phyloP scores from a whole-genome alignment of 2,888 invertebrate genomes.

The Hedya salicella region DNA sequence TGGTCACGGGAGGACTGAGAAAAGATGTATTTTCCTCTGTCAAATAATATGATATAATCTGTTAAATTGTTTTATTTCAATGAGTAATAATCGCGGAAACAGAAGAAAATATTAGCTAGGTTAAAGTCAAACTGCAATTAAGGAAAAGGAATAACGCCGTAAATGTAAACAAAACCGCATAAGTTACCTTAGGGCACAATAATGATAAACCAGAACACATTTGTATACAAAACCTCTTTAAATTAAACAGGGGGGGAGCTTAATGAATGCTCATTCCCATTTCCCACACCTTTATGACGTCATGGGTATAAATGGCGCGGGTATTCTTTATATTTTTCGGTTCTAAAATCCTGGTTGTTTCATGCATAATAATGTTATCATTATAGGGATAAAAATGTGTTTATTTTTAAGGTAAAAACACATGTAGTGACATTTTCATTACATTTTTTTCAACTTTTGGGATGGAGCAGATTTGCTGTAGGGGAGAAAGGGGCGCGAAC shows the following conservation, averaged over 20 bases:
- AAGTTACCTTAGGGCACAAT: constrained; percentile 19
- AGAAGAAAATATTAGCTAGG: too few relatives aligned
- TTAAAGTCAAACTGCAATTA: constrained; percentile 9
- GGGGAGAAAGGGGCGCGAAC: too few relatives aligned
- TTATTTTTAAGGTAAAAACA: constrained; percentile 1
- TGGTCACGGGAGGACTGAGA: too few relatives aligned
- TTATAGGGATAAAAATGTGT: constrained; percentile 13
- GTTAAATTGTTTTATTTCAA: too few relatives aligned
- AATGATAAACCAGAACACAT: constrained; percentile 23
- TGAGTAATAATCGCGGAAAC: too few relatives aligned
- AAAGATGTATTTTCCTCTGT: too few relatives aligned
- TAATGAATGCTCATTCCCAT: constrained; percentile 32
- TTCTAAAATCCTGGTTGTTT: constrained; percentile 11
- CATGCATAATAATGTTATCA: constrained; percentile 20
- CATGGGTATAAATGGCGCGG: constrained; percentile 31
- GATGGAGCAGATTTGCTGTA: too few relatives aligned
- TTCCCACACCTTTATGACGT: constrained; percentile 27
- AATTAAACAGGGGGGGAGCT: constrained; percentile 23
- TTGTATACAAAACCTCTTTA: constrained; percentile 37
- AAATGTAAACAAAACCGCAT: not conserved
- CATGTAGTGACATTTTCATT: not conserved
- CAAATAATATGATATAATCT: too few relatives aligned
- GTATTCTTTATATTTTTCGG: constrained; percentile 18
- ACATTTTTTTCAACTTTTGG: not conserved
- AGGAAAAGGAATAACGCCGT: not conserved